phyloP scores from a whole-genome alignment of 2,888 invertebrate species.

The Monopis laevigella region DNA sequence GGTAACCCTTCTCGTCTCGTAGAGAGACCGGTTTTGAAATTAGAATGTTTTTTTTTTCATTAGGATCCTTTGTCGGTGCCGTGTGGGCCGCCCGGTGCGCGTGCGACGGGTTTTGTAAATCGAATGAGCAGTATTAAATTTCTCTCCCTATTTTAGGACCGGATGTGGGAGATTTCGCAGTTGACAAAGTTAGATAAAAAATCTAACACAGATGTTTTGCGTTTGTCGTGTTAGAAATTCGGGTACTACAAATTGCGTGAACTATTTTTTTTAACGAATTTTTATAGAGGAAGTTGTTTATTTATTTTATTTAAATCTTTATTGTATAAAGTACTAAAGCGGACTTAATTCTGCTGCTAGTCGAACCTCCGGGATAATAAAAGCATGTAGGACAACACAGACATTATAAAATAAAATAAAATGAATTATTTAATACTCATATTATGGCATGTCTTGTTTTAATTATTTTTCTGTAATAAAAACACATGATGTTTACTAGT shows the following conservation, averaged over 20 bases:
- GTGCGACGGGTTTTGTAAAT: conserved; percentile 62
- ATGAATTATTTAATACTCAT: too few species aligned
- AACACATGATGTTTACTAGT: too few species aligned
- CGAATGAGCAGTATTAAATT: conserved; percentile 63
- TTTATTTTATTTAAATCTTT: too few species aligned
- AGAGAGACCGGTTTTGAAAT: conserved; percentile 62
- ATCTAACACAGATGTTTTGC: background rate
- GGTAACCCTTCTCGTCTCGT: conserved; percentile 43
- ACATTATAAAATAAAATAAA: too few species aligned
- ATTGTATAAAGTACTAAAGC: too few species aligned
- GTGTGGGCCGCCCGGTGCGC: conserved; percentile 47
- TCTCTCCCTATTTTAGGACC: conserved; percentile 43
- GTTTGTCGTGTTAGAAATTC: background rate
- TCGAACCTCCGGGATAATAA: too few species aligned
- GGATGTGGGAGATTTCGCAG: conserved; percentile 36
- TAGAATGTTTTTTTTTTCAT: conserved; percentile 52
- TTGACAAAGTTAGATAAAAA: conserved; percentile 4
- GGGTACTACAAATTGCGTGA: background rate
- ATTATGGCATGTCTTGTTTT: too few species aligned
- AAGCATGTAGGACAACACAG: too few species aligned
- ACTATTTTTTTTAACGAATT: background rate
- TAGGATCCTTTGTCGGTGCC: conserved; percentile 55
- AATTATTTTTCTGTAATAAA: too few species aligned
- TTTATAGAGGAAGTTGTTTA: too few species aligned
- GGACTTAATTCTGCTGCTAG: too few species aligned